Evolutionary conservation across 2,797 vertebrate genomes (phyloP).

Genomic region (Mus caroli): DNA sequence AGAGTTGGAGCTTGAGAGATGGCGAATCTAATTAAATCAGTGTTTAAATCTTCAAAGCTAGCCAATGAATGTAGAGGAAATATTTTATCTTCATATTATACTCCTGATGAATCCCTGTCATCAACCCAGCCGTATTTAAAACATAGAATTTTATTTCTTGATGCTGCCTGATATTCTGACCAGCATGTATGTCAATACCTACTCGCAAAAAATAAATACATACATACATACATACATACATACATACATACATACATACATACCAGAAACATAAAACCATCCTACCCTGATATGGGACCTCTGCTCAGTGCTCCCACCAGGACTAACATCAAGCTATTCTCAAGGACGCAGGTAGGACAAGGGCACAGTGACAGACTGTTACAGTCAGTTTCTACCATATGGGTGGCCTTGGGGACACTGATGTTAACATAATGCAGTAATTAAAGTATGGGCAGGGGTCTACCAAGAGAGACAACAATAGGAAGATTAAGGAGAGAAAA

Average conservation of each 20-base stretch:
- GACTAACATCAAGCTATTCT: not conserved
- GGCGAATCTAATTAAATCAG: constrained; percentile 43
- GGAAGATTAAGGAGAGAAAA: not conserved
- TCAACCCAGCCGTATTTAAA: not conserved
- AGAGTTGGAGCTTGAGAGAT: not conserved
- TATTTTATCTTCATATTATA: not conserved
- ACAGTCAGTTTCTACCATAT: not conserved
- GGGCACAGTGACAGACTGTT: too few relatives aligned
- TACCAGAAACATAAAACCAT: not conserved
- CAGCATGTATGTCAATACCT: not conserved
- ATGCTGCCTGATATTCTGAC: not conserved
- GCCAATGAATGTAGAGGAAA: constrained; percentile 10
- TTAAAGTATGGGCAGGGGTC: not conserved
- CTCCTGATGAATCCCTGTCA: not conserved
- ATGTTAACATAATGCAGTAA: not conserved
- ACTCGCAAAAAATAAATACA: not conserved
- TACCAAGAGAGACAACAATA: not conserved
- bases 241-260: not conserved
- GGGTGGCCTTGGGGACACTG: not conserved
- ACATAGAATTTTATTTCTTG: not conserved
- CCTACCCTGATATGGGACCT: not conserved
- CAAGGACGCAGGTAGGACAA: not conserved
- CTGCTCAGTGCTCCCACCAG: not conserved
- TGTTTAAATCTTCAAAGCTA: constrained; percentile 32
- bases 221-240: not conserved